These are phyloP conservation scores for Sinonovacula constricta DNA, from an alignment of 1,140 invertebrate species.

Conservation along the genomic window DNA sequence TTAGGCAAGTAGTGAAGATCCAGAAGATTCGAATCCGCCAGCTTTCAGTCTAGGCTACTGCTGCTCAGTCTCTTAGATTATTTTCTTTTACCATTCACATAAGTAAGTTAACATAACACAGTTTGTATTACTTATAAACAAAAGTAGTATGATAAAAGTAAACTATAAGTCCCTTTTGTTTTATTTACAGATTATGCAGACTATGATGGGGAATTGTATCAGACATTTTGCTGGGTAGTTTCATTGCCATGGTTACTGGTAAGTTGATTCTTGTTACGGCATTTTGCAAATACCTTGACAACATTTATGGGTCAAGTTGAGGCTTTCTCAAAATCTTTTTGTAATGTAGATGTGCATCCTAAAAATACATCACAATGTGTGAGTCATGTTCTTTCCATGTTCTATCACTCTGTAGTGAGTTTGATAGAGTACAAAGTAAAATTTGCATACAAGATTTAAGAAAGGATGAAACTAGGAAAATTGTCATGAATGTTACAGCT, in stretches of 20 bases:
- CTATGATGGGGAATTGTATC: conserved; percentile 44
- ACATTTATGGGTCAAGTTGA: background rate
- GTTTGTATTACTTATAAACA: background rate
- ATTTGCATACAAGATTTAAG: too few relatives aligned
- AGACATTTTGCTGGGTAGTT: conserved; percentile 65
- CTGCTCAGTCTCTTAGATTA: background rate
- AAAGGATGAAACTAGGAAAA: too few relatives aligned
- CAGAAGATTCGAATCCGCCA: background rate
- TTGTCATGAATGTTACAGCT: too few relatives aligned
- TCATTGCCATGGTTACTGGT: conserved; percentile 71
- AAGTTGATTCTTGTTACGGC: conserved; percentile 25
- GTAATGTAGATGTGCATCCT: too few relatives aligned
- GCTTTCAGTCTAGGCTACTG: background rate
- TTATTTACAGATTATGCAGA: conserved; percentile 52
- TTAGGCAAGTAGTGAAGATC: too few relatives aligned
- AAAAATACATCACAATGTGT: too few relatives aligned
- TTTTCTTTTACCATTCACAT: background rate
- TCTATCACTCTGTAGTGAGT: background rate
- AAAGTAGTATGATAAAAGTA: background rate
- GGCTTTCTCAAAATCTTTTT: background rate
- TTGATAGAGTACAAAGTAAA: too few relatives aligned
- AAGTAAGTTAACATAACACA: background rate
- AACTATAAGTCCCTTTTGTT: background rate
- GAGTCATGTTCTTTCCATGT: background rate
- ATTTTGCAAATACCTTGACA: too few relatives aligned